Percentiles rank a stretch among this genome's conserved stretches.
Evolutionary conservation across 1,140 invertebrate species (phyloP).

Genomic region (Aphelenchoides avenae): DNA sequence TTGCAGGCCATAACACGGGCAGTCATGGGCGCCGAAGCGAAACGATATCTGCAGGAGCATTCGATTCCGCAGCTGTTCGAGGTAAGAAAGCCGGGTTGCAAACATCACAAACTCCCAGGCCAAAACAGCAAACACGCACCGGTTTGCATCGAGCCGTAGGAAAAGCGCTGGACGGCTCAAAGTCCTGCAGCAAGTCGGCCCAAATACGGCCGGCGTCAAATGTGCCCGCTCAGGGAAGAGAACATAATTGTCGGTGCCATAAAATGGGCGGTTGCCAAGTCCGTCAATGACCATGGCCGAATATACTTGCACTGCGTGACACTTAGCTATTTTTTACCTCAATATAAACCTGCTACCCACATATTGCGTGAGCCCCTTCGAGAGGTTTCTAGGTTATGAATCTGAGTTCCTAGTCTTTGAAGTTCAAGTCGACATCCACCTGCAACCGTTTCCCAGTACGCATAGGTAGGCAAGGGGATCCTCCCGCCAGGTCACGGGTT

Average conservation of each 20-base stretch:
- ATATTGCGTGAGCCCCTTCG: too few species aligned
- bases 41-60: conserved; percentile 56
- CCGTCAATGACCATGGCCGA: too few species aligned
- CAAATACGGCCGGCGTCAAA: not conserved
- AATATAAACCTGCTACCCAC: too few species aligned
- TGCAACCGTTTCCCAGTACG: too few species aligned
- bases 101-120: conserved; percentile 4
- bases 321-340: too few species aligned
- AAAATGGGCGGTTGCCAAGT: not conserved
- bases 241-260: not conserved
- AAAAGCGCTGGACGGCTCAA: not conserved
- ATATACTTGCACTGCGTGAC: too few species aligned
- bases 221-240: conserved; percentile 14
- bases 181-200: conserved; percentile 6
- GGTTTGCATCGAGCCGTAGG: not conserved
- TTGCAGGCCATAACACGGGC: too few species aligned
- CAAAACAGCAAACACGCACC: conserved; percentile 4
- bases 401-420: too few species aligned
- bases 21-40: conserved; percentile 56
- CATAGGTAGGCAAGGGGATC: too few species aligned
- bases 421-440: too few species aligned
- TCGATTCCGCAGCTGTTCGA: conserved; percentile 57
- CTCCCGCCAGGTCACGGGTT: too few species aligned
- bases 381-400: too few species aligned
- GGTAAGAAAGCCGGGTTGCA: conserved; percentile 33